Conservation (phyloP, 2,797 vertebrate species). For the Chiloscyllium punctatum region DNA sequence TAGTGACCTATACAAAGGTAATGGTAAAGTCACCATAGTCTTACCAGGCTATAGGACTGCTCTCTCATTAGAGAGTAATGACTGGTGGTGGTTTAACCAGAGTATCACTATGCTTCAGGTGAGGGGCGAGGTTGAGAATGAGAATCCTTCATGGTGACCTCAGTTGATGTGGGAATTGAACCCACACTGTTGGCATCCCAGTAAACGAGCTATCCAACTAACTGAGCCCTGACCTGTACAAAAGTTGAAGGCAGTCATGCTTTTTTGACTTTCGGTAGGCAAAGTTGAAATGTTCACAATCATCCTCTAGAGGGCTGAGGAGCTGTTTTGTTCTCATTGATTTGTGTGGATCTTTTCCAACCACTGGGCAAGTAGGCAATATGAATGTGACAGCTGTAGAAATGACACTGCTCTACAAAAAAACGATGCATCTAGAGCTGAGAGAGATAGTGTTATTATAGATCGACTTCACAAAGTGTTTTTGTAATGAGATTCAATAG, state of each 20-base stretch:
- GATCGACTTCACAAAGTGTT: background rate
- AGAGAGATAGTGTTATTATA: background rate
- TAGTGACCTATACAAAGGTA: background rate
- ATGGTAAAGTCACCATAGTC: too few relatives aligned
- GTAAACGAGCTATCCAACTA: too few relatives aligned
- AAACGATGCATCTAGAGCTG: background rate
- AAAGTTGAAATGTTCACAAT: background rate
- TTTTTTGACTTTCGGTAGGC: background rate
- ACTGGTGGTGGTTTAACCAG: too few relatives aligned
- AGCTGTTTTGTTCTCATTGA: background rate
- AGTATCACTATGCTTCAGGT: too few relatives aligned
- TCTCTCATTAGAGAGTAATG: too few relatives aligned
- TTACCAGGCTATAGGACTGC: too few relatives aligned
- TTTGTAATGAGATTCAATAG: too few relatives aligned
- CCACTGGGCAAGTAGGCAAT: background rate
- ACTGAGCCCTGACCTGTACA: too few relatives aligned
- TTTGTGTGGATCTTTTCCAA: background rate
- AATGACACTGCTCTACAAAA: background rate
- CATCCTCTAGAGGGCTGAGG: background rate
- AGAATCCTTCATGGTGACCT: too few relatives aligned
- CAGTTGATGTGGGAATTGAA: too few relatives aligned
- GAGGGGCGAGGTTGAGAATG: too few relatives aligned
- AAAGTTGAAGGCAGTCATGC: background rate
- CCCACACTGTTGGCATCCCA: too few relatives aligned
- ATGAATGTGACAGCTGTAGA: background rate